phyloP scores from a whole-genome alignment of 1,140 invertebrate species.

The Leptinotarsa lineolata region DNA sequence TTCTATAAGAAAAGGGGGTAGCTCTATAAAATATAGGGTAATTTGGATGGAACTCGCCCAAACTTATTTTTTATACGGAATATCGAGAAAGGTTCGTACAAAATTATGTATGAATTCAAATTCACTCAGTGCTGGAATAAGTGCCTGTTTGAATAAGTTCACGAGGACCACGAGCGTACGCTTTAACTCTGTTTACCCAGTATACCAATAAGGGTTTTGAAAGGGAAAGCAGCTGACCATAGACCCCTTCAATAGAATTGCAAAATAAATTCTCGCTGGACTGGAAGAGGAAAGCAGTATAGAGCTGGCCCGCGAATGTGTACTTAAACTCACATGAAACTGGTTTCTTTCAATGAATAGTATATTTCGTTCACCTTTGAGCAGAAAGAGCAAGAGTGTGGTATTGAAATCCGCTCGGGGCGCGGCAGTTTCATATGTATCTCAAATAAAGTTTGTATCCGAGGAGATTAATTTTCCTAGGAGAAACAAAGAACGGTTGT shows the following conservation, averaged over 20 bases:
- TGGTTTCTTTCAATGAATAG: conserved; percentile 49
- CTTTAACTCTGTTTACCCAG: conserved; percentile 51
- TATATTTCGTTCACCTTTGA: conserved; percentile 45
- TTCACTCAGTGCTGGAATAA: not conserved
- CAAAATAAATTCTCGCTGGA: conserved; percentile 43
- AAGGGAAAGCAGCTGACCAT: conserved; percentile 46
- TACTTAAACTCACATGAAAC: conserved; percentile 27
- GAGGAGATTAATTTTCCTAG: not conserved
- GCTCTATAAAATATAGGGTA: too few relatives aligned
- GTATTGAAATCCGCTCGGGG: conserved; percentile 40
- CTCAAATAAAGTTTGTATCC: conserved; percentile 39
- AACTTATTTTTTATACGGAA: too few relatives aligned
- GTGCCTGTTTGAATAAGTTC: conserved; percentile 11
- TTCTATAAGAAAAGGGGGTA: too few relatives aligned
- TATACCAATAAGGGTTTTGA: conserved; percentile 53
- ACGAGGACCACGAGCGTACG: conserved; percentile 9
- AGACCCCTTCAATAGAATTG: conserved; percentile 41
- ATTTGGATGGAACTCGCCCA: too few relatives aligned
- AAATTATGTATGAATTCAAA: conserved; percentile 23
- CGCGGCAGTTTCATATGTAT: conserved; percentile 47
- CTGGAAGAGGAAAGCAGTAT: conserved; percentile 13
- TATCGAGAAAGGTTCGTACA: not conserved
- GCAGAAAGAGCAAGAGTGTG: conserved; percentile 37
- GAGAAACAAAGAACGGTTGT: conserved; percentile 14
- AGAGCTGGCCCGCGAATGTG: not conserved